Conservation (phyloP, 2,113 vertebrate species). For the Ammodytes dubius region DNA sequence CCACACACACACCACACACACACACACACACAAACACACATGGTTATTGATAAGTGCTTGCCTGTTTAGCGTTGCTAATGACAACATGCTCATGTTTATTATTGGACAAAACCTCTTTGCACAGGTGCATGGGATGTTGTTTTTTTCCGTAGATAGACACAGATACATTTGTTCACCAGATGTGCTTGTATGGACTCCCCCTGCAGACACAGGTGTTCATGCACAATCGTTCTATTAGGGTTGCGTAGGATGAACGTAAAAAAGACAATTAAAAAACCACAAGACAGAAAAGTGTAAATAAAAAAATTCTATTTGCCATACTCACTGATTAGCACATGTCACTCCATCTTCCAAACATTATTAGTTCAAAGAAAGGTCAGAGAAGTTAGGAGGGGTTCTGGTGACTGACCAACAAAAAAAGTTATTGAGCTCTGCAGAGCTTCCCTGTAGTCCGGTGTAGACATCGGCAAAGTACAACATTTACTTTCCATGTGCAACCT, state of each 20-base stretch:
- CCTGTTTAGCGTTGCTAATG: conserved; percentile 43
- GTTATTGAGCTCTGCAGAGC: conserved; percentile 10
- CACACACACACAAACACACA: conserved; percentile 26
- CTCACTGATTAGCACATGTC: neutral
- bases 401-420: conserved; percentile 25
- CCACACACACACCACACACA: conserved; percentile 13
- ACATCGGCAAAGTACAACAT: conserved; percentile 7
- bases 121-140: conserved; percentile 33
- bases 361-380: conserved; percentile 28
- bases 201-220: conserved; percentile 17
- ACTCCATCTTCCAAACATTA: conserved; percentile 17
- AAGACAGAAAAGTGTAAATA: neutral
- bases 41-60: neutral
- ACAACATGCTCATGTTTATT: conserved; percentile 54
- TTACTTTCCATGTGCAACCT: conserved; percentile 43
- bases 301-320: neutral
- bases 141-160: neutral
- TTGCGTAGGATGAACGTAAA: neutral
- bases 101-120: conserved; percentile 23
- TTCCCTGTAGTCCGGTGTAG: neutral
- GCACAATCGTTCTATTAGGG: neutral
- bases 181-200: conserved; percentile 1
- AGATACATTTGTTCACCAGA: neutral
- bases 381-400: neutral
- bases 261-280: neutral